These are phyloP conservation scores for Apotomis turbidana DNA, from an alignment of 2,888 invertebrate species.

Conservation along the genomic window DNA sequence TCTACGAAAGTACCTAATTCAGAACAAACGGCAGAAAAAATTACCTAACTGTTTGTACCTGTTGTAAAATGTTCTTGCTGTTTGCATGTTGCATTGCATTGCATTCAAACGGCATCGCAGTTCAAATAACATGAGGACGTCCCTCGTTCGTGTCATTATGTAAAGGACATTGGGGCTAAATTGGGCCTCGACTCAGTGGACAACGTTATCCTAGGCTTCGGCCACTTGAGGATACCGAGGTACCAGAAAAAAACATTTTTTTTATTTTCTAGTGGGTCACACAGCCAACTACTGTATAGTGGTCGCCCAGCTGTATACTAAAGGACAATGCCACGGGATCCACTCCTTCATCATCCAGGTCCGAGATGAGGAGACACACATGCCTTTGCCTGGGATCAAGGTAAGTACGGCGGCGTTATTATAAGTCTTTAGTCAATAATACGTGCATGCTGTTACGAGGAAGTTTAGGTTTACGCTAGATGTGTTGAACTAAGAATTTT, in stretches of 20 bases:
- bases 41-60: too few species aligned
- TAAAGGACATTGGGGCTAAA: conserved; percentile 93
- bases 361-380: conserved; percentile 93
- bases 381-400: conserved; percentile 92
- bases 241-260: conserved; percentile 75
- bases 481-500: too few species aligned
- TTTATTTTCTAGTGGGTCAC: conserved; percentile 90
- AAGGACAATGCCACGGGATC: conserved; percentile 92
- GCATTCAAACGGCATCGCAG: too few species aligned
- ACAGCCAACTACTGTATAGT: conserved; percentile 96
- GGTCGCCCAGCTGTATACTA: conserved; percentile 94
- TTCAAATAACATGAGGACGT: too few species aligned
- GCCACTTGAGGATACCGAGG: conserved; percentile 93
- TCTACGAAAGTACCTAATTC: too few species aligned
- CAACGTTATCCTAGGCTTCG: conserved; percentile 95
- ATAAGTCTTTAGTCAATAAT: too few species aligned
- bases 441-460: too few species aligned
- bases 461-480: too few species aligned
- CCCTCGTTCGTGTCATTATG: too few species aligned
- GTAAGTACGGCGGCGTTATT: neutral
- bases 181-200: conserved; percentile 94
- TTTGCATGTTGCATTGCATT: too few species aligned
- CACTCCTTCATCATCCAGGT: conserved; percentile 97
- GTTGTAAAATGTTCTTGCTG: too few species aligned
- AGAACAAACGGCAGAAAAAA: too few species aligned